Percentiles rank a stretch among this genome's conserved stretches.
Evolutionary conservation across 2,888 invertebrate genomes (phyloP).

Genomic region (Dilophus febrilis): DNA sequence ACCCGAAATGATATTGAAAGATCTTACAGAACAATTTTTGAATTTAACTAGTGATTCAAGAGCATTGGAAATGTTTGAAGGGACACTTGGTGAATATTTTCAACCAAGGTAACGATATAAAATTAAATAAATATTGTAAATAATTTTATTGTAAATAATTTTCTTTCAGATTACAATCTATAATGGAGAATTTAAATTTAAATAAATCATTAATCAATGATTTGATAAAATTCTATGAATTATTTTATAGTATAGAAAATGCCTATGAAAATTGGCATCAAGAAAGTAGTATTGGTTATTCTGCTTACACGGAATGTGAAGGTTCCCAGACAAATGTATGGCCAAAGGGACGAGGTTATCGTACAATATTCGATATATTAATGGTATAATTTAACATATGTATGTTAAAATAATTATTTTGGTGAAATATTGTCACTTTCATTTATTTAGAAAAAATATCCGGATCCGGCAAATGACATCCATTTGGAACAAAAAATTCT

Average conservation of each 20-base stretch:
- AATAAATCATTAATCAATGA: too few relatives aligned
- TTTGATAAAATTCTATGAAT: conserved; percentile 11
- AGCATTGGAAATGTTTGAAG: conserved; percentile 18
- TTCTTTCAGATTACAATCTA: too few relatives aligned
- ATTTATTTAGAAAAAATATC: too few relatives aligned
- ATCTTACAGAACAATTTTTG: conserved; percentile 23
- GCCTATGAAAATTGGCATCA: too few relatives aligned
- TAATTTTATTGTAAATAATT: not conserved
- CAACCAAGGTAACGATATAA: conserved; percentile 15
- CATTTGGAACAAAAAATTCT: too few relatives aligned
- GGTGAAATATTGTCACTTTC: too few relatives aligned
- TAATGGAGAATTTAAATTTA: too few relatives aligned
- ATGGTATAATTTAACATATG: not conserved
- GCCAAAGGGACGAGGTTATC: conserved; percentile 31
- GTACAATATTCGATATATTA: conserved; percentile 23
- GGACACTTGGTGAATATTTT: conserved; percentile 22
- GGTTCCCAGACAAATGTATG: conserved; percentile 29
- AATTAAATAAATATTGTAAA: not conserved
- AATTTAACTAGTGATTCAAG: conserved; percentile 23
- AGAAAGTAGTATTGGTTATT: too few relatives aligned
- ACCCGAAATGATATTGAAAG: conserved; percentile 19
- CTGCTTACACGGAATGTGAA: too few relatives aligned
- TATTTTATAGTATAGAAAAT: conserved; percentile 45
- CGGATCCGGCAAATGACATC: too few relatives aligned
- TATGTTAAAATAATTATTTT: too few relatives aligned